Conservation (phyloP, 1,140 invertebrate species). For the Neodiprion pinetum region DNA sequence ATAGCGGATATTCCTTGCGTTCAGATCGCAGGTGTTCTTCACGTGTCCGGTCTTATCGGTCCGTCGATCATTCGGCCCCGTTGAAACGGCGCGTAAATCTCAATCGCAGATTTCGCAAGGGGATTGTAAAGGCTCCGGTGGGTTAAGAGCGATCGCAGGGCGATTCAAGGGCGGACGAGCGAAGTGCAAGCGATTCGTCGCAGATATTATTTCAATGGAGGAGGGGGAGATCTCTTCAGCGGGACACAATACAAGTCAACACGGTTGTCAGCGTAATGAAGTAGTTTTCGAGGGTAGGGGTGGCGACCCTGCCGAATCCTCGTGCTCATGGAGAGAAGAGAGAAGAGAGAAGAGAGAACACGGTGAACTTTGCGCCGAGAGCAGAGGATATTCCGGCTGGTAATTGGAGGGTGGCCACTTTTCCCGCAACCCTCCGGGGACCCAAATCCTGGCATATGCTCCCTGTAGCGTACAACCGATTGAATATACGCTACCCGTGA, state of each 20-base stretch:
- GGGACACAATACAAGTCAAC: conserved; percentile 62
- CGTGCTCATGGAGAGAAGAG: conserved; percentile 25
- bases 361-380: conserved; percentile 32
- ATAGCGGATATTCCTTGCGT: background rate
- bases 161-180: background rate
- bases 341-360: conserved; percentile 30
- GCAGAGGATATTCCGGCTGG: conserved; percentile 28
- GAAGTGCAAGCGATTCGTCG: conserved; percentile 59
- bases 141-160: conserved; percentile 26
- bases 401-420: conserved; percentile 61
- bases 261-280: conserved; percentile 64
- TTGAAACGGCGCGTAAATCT: conserved; percentile 24
- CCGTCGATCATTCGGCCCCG: conserved; percentile 35
- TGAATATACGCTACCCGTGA: conserved; percentile 27
- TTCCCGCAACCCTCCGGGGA: conserved; percentile 48
- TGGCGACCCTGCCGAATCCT: background rate
- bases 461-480: conserved; percentile 49
- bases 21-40: background rate
- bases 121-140: conserved; percentile 24
- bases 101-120: conserved; percentile 16
- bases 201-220: conserved; percentile 61
- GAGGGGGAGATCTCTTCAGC: conserved; percentile 33
- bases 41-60: background rate
- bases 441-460: conserved; percentile 59
- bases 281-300: conserved; percentile 51